Evolutionary conservation across 2,888 invertebrate genomes (phyloP).

Genomic region (Chrysomela aeneicollis): DNA sequence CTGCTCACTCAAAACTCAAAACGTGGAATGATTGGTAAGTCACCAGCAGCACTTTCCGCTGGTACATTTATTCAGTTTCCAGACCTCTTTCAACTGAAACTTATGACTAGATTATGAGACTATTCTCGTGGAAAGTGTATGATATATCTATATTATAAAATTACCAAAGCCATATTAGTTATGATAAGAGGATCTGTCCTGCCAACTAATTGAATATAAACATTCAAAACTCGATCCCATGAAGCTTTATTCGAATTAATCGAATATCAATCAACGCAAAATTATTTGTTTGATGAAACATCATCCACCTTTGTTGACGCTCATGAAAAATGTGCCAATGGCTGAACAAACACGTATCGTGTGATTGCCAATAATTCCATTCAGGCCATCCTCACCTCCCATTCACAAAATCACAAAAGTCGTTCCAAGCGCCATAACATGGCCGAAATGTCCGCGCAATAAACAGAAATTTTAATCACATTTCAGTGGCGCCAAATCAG

Average conservation of each 20-base stretch:
- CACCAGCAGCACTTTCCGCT: no score
- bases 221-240: neutral
- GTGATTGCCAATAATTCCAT: conserved; percentile 61
- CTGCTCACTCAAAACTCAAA: no score
- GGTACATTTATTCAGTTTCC: no score
- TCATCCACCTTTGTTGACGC: conserved; percentile 54
- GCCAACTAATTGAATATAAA: no score
- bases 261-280: conserved; percentile 32
- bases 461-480: conserved; percentile 62
- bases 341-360: conserved; percentile 60
- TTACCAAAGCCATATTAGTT: no score
- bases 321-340: conserved; percentile 58
- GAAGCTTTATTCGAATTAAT: neutral
- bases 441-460: conserved; percentile 55
- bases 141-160: no score
- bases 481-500: neutral
- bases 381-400: conserved; percentile 58
- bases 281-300: conserved; percentile 49
- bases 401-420: conserved; percentile 56
- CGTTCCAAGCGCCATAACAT: conserved; percentile 53
- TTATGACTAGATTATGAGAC: no score
- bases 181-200: no score
- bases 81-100: no score
- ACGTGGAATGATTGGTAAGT: no score
- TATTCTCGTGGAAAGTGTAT: no score